Evolutionary conservation across 1,140 invertebrate species (phyloP), one percentile per base, ranked within the genome.

Genomic region (Gryllus bimaculatus): DNA sequence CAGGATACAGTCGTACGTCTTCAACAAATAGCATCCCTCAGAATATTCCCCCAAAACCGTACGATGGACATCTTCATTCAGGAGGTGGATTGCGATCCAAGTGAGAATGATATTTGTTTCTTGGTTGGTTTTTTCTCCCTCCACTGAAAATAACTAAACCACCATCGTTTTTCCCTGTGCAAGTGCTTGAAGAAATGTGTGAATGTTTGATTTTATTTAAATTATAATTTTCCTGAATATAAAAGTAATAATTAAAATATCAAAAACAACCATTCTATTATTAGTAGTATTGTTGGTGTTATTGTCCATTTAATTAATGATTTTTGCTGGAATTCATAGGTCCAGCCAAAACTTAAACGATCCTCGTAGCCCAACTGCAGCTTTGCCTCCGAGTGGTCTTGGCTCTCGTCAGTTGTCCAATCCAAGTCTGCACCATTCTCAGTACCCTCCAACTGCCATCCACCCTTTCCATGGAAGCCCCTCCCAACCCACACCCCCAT

Each of bases 1-100:
- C 91, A 76, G 91, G 90, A 49, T 93, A 92, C 83, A 92, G 90
- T 82, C 86, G 91, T 81, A 91, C 91, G 47, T 92, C 91, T 54
- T 91, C 91, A 8, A 91, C 90, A 78, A 91, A 90, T 80, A 90
- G 89, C 82, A 89, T 91, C 66, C 89, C 87, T 74, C 88, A 87
- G 78, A 66, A 66, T 18, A 91, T 90, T 73, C 89, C 87, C 73
- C 88, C 87, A 78, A 84, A 85, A 48, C 84, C 87, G 18, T 77
- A 21, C n/a, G 80, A 81, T 18, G 78, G 78, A 20, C 73, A n/a
- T 18, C 47, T 73, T 47, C 76, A 48, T 8, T 47, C 76, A 21
- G 76, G 15, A 13, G 48, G 15, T 20, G 76, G 47, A 20, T 81
- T 89, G 49, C 84, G 88, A 78, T 90, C 89, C 74, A 85, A 88